phyloP scores from a whole-genome alignment of 1,140 invertebrate genomes.

The Drosophila auraria region DNA sequence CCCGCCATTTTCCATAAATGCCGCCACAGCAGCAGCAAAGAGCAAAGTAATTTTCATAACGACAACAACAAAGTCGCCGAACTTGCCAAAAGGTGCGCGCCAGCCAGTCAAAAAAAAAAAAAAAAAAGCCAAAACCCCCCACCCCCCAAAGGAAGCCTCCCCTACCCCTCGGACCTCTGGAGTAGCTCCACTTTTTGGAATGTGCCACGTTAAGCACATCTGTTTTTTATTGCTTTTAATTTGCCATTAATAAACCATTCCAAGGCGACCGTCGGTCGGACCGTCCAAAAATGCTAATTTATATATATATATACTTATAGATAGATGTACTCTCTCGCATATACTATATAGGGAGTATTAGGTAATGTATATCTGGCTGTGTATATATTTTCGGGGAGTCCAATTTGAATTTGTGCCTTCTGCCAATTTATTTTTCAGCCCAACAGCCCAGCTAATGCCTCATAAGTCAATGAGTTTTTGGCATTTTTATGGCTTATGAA shows the following conservation, averaged over 20 bases:
- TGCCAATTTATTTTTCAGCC: constrained; percentile 19
- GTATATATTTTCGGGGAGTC: constrained; percentile 28
- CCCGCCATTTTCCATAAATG: constrained; percentile 23
- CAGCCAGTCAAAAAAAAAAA: constrained; percentile 29
- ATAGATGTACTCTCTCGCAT: constrained; percentile 36
- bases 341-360: constrained; percentile 58
- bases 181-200: constrained; percentile 55
- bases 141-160: background rate
- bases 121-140: background rate
- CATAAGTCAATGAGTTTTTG: constrained; percentile 81
- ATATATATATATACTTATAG: constrained; percentile 70
- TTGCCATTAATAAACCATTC: constrained; percentile 85
- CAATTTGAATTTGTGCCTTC: constrained; percentile 54
- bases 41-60: constrained; percentile 83
- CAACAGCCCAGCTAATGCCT: constrained; percentile 39
- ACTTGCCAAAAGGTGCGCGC: constrained; percentile 74
- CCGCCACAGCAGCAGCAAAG: constrained; percentile 71
- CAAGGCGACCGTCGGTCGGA: constrained; percentile 57
- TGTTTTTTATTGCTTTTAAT: constrained; percentile 85
- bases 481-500: constrained; percentile 72
- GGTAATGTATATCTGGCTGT: constrained; percentile 30
- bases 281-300: constrained; percentile 74
- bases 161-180: background rate
- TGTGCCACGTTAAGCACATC: constrained; percentile 85
- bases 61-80: constrained; percentile 72